Percentiles rank a stretch among this genome's conserved stretches.
Evolutionary conservation across 2,797 vertebrate genomes (phyloP).

Genomic region (Myotis vivesi): DNA sequence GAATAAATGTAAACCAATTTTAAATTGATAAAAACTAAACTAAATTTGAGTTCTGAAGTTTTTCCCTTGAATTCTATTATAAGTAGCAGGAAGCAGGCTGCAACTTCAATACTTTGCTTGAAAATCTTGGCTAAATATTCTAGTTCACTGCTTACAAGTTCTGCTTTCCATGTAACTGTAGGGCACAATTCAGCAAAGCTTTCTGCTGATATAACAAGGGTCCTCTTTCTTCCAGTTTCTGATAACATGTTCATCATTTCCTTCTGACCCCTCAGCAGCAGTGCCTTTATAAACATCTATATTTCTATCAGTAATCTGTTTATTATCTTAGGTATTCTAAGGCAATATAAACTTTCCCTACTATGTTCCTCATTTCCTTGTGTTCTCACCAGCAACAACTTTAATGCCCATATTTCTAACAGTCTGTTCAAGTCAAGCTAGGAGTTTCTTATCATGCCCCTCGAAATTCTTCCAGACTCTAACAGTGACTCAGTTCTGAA

Average conservation of each 20-base stretch:
- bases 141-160: not conserved
- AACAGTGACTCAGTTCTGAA: not conserved
- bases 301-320: not conserved
- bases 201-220: not conserved
- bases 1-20: conserved; percentile 12
- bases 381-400: not conserved
- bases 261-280: not conserved
- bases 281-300: not conserved
- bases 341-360: not conserved
- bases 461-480: not conserved
- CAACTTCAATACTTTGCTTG: not conserved
- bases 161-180: not conserved
- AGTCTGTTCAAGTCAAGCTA: not conserved
- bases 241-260: not conserved
- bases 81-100: not conserved
- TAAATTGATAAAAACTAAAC: not conserved
- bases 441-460: not conserved
- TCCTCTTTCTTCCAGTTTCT: not conserved
- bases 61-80: not conserved
- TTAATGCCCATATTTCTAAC: not conserved
- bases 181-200: not conserved
- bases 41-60: conserved; percentile 21
- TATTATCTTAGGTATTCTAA: not conserved
- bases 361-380: not conserved
- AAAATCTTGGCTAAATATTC: not conserved